Percentiles rank a stretch among this genome's conserved stretches.
These are phyloP conservation scores for Pandemis corylana DNA, from an alignment of 2,888 invertebrate species.

Conservation along the genomic window DNA sequence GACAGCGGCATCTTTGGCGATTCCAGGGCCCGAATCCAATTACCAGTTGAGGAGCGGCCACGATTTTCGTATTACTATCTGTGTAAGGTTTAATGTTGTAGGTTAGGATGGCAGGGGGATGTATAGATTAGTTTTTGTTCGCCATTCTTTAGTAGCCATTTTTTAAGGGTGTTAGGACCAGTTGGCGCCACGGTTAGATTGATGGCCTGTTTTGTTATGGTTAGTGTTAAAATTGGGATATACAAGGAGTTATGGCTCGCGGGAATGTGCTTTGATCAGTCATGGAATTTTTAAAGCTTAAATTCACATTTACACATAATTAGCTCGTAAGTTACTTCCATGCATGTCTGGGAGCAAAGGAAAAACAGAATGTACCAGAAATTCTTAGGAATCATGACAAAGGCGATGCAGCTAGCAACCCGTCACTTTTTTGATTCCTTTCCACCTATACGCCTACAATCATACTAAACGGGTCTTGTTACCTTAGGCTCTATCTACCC, in stretches of 20 bases:
- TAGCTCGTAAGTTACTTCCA: too few relatives aligned
- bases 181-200: slow-evolving; percentile 77
- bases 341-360: too few relatives aligned
- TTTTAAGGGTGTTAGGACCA: slow-evolving; percentile 74
- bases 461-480: too few relatives aligned
- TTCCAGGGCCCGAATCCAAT: slow-evolving; percentile 82
- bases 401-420: too few relatives aligned
- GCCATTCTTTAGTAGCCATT: slow-evolving; percentile 75
- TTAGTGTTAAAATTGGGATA: slow-evolving; percentile 42
- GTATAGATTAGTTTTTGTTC: slow-evolving; percentile 68
- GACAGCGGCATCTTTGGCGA: slow-evolving; percentile 81
- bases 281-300: background rate
- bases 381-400: too few relatives aligned
- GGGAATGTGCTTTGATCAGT: slow-evolving; percentile 16
- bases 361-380: too few relatives aligned
- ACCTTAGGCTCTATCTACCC: too few relatives aligned
- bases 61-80: slow-evolving; percentile 47
- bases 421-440: too few relatives aligned
- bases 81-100: slow-evolving; percentile 51
- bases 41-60: slow-evolving; percentile 61
- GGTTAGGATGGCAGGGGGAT: slow-evolving; percentile 41
- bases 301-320: background rate
- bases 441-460: too few relatives aligned
- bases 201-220: slow-evolving; percentile 64
- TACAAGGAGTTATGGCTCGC: slow-evolving; percentile 57